Evolutionary conservation across 1,140 invertebrate genomes (phyloP).

Genomic region (Heliothis virescens): DNA sequence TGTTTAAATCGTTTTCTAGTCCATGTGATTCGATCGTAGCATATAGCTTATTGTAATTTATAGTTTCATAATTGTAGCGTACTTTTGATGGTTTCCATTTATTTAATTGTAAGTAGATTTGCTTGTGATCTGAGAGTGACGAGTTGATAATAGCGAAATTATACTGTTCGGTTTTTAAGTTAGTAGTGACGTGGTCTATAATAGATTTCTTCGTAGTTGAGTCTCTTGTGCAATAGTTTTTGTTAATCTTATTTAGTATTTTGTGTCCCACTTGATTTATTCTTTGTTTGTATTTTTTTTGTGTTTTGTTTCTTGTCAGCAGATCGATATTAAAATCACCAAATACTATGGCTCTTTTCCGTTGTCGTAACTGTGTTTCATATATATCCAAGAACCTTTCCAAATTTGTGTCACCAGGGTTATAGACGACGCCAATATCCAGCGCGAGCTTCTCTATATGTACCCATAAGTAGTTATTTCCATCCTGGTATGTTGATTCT

Average conservation of each 20-base stretch:
- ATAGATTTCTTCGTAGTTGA: slow-evolving; percentile 52
- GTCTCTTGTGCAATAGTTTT: slow-evolving; percentile 50
- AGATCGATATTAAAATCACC: too few species aligned
- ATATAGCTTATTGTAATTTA: neutral
- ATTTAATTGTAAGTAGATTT: slow-evolving; percentile 5
- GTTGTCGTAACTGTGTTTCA: slow-evolving; percentile 49
- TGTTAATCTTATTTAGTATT: slow-evolving; percentile 59
- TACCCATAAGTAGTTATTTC: slow-evolving; percentile 61
- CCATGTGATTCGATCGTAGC: neutral
- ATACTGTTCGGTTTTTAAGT: slow-evolving; percentile 46
- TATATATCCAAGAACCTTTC: slow-evolving; percentile 51
- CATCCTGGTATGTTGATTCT: slow-evolving; percentile 31
- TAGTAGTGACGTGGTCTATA: slow-evolving; percentile 55
- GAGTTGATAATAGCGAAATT: slow-evolving; percentile 12
- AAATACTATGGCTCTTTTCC: slow-evolving; percentile 52
- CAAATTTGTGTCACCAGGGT: slow-evolving; percentile 2
- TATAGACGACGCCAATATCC: slow-evolving; percentile 56
- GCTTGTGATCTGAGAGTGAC: slow-evolving; percentile 4
- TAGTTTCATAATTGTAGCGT: neutral
- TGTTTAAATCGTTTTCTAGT: neutral
- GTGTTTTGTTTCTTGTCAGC: slow-evolving; percentile 52
- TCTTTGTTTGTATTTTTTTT: slow-evolving; percentile 35
- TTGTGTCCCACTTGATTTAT: slow-evolving; percentile 51
- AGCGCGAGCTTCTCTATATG: slow-evolving; percentile 54
- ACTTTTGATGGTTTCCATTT: neutral